Evolutionary conservation across 2,113 vertebrate species (phyloP).

Genomic region (Pungitius pungitius): DNA sequence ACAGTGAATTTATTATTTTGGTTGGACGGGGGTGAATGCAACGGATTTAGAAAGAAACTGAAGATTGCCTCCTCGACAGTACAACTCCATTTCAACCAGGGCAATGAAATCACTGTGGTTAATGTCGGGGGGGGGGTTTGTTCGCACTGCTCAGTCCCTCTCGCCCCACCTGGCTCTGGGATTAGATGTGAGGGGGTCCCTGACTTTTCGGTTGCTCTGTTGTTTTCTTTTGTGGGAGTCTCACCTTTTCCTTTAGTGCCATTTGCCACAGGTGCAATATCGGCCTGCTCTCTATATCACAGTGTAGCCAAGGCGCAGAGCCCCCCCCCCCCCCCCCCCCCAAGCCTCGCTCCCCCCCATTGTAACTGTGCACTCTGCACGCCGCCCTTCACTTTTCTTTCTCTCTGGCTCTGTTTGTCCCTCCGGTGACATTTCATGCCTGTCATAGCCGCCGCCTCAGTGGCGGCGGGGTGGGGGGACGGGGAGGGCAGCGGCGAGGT

Average conservation of each 20-base stretch:
- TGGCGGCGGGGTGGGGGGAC: no score
- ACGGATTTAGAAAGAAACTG: neutral
- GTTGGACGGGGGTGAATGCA: neutral
- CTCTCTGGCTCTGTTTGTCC: constrained; percentile 53
- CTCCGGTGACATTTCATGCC: constrained; percentile 62
- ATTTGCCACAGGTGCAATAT: neutral
- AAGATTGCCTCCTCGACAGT: constrained; percentile 17
- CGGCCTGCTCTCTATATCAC: constrained; percentile 16
- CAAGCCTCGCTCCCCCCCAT: no score
- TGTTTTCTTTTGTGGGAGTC: constrained; percentile 1
- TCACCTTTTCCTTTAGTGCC: neutral
- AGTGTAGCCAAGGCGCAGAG: neutral
- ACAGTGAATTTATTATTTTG: neutral
- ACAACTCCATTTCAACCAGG: constrained; percentile 4
- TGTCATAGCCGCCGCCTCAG: constrained; percentile 51
- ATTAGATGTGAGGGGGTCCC: constrained; percentile 23
- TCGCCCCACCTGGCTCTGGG: constrained; percentile 26
- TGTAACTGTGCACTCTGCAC: constrained; percentile 7
- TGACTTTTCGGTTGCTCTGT: constrained; percentile 15
- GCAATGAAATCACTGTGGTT: constrained; percentile 2
- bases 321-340: neutral
- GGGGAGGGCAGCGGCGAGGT: constrained; percentile 40
- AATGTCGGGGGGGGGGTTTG: constrained; percentile 30
- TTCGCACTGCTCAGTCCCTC: constrained; percentile 24
- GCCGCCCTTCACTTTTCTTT: constrained; percentile 15